Percentiles rank a stretch among this genome's conserved stretches.
Conservation (phyloP, 2,888 invertebrate species). For the Eupsilia transversa region DNA sequence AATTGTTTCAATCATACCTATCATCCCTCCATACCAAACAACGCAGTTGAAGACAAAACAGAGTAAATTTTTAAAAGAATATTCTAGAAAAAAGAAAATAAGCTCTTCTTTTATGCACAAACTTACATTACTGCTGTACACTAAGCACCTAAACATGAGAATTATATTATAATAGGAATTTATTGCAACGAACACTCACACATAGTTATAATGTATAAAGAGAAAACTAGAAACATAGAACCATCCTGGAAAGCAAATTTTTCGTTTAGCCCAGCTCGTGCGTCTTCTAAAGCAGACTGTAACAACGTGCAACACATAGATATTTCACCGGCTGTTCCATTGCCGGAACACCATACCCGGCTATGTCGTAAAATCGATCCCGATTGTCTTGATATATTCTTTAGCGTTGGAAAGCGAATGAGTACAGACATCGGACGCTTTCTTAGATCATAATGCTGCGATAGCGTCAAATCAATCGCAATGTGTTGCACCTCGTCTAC, state of each 20-base stretch:
- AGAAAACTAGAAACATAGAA: conserved; percentile 9
- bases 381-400: conserved; percentile 71
- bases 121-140: neutral
- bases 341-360: conserved; percentile 61
- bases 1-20: conserved; percentile 55
- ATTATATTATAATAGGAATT: neutral
- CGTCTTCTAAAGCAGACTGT: conserved; percentile 74
- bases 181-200: neutral
- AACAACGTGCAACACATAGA: conserved; percentile 73
- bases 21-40: neutral
- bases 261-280: conserved; percentile 29
- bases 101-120: neutral
- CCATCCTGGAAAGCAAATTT: neutral
- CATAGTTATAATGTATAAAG: neutral
- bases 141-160: neutral
- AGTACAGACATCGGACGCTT: conserved; percentile 66
- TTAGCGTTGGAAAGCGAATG: conserved; percentile 63
- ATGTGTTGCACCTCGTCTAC: conserved; percentile 75
- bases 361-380: conserved; percentile 65
- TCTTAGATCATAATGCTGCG: conserved; percentile 72
- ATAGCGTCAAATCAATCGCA: conserved; percentile 75
- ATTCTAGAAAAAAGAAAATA: neutral
- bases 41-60: neutral
- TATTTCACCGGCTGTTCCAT: conserved; percentile 69
- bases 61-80: neutral